A percentile compares a stretch with the other conserved stretches of the same genome.
Conservation (phyloP, 2,888 invertebrate species). For the Heliconius aoede region DNA sequence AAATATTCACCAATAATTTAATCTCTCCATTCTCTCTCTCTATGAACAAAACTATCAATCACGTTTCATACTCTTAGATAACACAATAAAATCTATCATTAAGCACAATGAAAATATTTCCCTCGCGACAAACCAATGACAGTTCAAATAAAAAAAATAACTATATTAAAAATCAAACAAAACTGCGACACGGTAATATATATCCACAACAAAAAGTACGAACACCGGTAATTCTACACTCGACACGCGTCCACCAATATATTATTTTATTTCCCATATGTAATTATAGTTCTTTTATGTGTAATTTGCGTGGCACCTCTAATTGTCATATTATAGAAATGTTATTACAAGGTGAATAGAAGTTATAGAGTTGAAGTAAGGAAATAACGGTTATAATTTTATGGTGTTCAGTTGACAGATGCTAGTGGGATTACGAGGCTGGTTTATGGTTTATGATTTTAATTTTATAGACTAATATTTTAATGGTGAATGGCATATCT, state of each 20-base stretch:
- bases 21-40: neutral
- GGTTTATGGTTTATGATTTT: conserved; percentile 21
- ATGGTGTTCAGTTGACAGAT: conserved; percentile 8
- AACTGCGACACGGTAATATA: conserved; percentile 63
- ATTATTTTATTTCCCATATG: conserved; percentile 23
- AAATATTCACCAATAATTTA: neutral
- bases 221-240: conserved; percentile 62
- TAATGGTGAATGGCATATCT: neutral
- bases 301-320: conserved; percentile 41
- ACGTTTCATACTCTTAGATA: neutral
- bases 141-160: conserved; percentile 7
- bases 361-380: conserved; percentile 37
- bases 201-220: conserved; percentile 74
- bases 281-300: conserved; percentile 30
- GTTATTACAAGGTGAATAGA: conserved; percentile 35
- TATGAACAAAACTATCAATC: neutral
- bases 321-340: conserved; percentile 31
- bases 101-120: neutral
- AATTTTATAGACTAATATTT: conserved; percentile 22
- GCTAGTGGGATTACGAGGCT: conserved; percentile 6
- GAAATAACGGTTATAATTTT: conserved; percentile 34
- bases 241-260: conserved; percentile 55
- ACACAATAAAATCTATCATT: conserved; percentile 8
- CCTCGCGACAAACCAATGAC: conserved; percentile 2
- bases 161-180: conserved; percentile 11